Conservation (phyloP, 2,113 vertebrate genomes). For the Tursiops truncatus region DNA sequence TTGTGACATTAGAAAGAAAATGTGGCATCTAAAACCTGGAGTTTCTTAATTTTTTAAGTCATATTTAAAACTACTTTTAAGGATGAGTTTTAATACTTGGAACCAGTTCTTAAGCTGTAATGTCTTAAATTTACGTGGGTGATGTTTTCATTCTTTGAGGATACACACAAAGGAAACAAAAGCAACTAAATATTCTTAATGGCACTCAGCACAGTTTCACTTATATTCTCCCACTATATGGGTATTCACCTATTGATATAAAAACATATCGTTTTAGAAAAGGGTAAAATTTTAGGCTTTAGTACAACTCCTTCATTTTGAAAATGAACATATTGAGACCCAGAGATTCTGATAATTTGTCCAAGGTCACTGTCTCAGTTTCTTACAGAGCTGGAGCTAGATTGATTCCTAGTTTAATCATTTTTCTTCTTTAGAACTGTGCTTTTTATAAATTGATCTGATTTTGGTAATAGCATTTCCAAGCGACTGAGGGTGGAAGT, state of each 20-base stretch:
- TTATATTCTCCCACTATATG: neutral
- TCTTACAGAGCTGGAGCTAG: neutral
- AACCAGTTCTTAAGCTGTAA: neutral
- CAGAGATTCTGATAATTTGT: neutral
- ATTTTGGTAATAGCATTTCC: neutral
- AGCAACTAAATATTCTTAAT: neutral
- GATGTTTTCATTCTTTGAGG: neutral
- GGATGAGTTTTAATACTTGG: neutral
- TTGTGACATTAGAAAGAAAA: neutral
- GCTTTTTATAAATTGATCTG: neutral
- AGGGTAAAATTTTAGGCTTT: neutral
- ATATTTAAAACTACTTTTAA: neutral
- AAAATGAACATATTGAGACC: neutral
- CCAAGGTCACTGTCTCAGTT: neutral
- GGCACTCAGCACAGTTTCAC: neutral
- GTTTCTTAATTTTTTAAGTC: neutral
- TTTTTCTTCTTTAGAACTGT: neutral
- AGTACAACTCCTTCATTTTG: neutral
- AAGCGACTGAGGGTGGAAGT: neutral
- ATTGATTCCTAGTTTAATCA: neutral
- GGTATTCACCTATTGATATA: neutral
- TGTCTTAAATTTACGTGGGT: neutral
- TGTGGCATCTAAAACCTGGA: neutral
- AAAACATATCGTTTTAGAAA: neutral
- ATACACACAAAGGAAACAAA: fast-evolving